Conservation (phyloP, 1,140 invertebrate genomes). For the Lucilia sericata region DNA sequence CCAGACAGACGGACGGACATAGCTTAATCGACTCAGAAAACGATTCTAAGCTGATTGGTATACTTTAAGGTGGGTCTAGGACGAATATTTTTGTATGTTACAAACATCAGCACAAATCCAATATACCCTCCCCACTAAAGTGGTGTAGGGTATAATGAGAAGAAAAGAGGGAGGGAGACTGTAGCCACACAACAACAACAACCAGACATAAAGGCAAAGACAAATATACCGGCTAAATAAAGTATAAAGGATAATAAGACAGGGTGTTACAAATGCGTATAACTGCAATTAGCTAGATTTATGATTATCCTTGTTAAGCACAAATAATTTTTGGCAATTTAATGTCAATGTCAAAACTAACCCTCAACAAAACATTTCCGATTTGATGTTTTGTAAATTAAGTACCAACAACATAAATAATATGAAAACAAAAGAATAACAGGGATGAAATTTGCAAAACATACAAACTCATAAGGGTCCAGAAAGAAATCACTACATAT, state of each 20-base stretch:
- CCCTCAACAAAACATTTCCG: slow-evolving; percentile 26
- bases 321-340: slow-evolving; percentile 63
- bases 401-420: background rate
- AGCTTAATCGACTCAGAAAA: too few species aligned
- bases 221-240: background rate
- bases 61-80: too few species aligned
- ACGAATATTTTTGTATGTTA: too few species aligned
- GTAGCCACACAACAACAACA: background rate
- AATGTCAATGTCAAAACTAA: slow-evolving; percentile 54
- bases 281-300: slow-evolving; percentile 67
- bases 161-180: background rate
- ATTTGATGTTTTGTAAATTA: background rate
- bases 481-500: background rate
- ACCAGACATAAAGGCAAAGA: background rate
- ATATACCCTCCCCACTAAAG: too few species aligned
- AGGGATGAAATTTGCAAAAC: slow-evolving; percentile 32
- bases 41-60: too few species aligned
- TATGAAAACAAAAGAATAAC: background rate
- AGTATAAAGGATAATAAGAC: background rate
- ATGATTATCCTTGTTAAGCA: slow-evolving; percentile 67
- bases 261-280: slow-evolving; percentile 38
- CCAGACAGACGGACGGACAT: too few species aligned
- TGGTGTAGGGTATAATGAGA: too few species aligned
- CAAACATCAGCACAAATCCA: too few species aligned
- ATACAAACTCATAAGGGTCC: background rate